Base-by-base conservation (phyloP, 2,888 invertebrate species). In the Drosophila antonietae region DNA sequence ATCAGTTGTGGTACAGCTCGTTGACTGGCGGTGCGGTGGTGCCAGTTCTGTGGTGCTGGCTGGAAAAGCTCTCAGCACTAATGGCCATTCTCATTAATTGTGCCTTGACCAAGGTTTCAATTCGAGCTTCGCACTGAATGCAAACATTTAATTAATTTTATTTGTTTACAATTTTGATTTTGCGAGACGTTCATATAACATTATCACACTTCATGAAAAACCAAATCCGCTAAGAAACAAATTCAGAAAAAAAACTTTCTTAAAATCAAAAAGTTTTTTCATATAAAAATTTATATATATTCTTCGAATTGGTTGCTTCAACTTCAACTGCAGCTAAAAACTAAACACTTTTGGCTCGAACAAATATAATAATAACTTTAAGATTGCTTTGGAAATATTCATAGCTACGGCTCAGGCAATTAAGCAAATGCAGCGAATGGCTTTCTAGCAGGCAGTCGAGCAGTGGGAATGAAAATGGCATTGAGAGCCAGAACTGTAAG, bases 341-440 rank as follows among this genome's bases (percentile, higher is more conserved):
- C 20, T 39, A 47, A 66, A 57, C 14, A 15, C 23, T 49, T 35
- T 49, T 35, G 28, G 41, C n/a, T n/a, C 14, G 15, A 14, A n/a
- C 41, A 56, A 43, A 51, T 57, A 37, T 43, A 33, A 52, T 58
- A 44, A 62, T 59, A 49, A 62, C 56, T 80, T 75, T 46, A 66
- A 47, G 77, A 57, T 63, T 46, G 49, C 47, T 71, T 47, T 35
- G 12, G 10, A 20, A 46, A 62, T 46, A 53, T 49, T 55, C 39
- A 39, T 33, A 60, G 63, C 23, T 57, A 66, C 49, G 66, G 66
- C 72, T 64, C 64, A 74, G 73, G 85, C 88, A 89, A 84, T 84
- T 89, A 84, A 77, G 83, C 88, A 79, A 79, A 81, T 68, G 85
- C 79, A 75, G 47, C 49, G 52, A 53, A 53, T 53, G 52, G 52